Conservation (phyloP, 1,140 invertebrate species). For the Caenorhabditis brenneri region DNA sequence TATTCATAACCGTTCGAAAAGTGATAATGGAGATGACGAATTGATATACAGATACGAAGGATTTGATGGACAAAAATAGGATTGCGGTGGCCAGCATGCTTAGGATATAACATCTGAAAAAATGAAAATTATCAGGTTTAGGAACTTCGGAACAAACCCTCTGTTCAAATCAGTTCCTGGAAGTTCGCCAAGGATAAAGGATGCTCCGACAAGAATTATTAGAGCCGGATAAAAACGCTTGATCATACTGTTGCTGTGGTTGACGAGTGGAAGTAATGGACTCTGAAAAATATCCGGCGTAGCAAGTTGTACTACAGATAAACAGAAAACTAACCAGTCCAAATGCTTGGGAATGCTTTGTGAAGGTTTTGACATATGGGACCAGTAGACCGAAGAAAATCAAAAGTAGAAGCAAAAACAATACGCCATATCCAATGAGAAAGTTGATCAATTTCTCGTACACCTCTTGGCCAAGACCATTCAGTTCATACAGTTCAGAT, state of each 20-base stretch:
- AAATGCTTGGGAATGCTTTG: too few species aligned
- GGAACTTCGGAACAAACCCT: too few species aligned
- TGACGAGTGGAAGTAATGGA: neutral
- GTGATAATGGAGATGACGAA: neutral
- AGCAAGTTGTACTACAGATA: too few species aligned
- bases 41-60: neutral
- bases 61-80: neutral
- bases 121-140: neutral
- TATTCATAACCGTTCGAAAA: neutral
- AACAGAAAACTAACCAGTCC: too few species aligned
- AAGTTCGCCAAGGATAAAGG: neutral
- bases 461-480: too few species aligned
- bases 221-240: neutral
- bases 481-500: too few species aligned
- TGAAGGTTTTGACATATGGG: too few species aligned
- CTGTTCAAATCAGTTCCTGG: neutral
- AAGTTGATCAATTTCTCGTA: too few species aligned
- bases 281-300: neutral
- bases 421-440: too few species aligned
- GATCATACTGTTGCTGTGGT: neutral
- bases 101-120: neutral
- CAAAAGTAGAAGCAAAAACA: too few species aligned
- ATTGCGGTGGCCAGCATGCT: neutral
- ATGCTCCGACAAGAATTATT: neutral
- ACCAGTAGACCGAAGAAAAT: too few species aligned